Evolutionary conservation across 1,140 invertebrate genomes (phyloP).

Genomic region (Euwallacea similis): DNA sequence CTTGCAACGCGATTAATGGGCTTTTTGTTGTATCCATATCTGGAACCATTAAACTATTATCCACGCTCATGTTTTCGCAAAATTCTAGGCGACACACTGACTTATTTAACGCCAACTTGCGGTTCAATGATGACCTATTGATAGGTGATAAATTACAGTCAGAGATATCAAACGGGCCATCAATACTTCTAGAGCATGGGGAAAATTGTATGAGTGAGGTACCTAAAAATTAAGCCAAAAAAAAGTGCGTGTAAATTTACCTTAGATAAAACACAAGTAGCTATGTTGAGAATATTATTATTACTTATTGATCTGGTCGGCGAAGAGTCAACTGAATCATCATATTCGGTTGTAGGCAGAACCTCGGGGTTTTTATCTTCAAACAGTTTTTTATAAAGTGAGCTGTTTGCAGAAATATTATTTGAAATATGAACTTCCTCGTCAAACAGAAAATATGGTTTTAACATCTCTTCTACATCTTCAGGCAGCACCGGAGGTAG

Average conservation of each 20-base stretch:
- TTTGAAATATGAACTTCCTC: slow-evolving; percentile 37
- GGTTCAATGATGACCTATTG: slow-evolving; percentile 10
- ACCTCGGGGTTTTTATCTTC: slow-evolving; percentile 34
- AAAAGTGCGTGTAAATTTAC: too few relatives aligned
- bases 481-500: slow-evolving; percentile 56
- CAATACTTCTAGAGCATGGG: too few relatives aligned
- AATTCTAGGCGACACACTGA: slow-evolving; percentile 42
- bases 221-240: too few relatives aligned
- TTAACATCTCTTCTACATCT: slow-evolving; percentile 62
- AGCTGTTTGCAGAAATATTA: slow-evolving; percentile 25
- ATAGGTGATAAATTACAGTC: slow-evolving; percentile 49
- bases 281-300: too few relatives aligned
- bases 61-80: slow-evolving; percentile 42
- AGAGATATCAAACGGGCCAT: too few relatives aligned
- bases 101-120: slow-evolving; percentile 14
- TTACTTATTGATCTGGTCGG: too few relatives aligned
- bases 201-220: too few relatives aligned
- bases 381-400: slow-evolving; percentile 47
- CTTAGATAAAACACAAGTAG: too few relatives aligned
- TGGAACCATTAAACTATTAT: slow-evolving; percentile 44
- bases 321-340: background rate
- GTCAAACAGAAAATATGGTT: slow-evolving; percentile 62
- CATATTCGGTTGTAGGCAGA: background rate
- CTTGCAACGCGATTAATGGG: background rate
- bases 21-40: slow-evolving; percentile 36